These are phyloP conservation scores for Stomatorhinus ivindoensis DNA, from an alignment of 2,113 vertebrate species.

Conservation along the genomic window DNA sequence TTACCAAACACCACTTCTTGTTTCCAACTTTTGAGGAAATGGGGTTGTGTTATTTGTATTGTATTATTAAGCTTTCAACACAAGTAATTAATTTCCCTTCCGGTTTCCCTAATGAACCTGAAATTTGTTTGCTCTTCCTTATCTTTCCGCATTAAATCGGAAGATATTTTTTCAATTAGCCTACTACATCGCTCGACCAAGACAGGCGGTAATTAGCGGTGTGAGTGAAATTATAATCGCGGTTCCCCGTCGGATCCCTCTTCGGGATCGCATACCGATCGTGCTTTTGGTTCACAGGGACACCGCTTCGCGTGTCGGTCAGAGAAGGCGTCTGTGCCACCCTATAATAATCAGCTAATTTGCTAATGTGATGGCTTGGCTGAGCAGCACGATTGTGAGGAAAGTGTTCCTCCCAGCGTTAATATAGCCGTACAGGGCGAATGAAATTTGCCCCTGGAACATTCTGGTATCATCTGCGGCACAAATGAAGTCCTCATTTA, in stretches of 20 bases:
- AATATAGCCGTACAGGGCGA: not conserved
- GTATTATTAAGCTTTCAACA: not conserved
- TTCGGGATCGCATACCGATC: not conserved
- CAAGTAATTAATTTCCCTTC: not conserved
- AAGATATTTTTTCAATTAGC: conserved; percentile 6
- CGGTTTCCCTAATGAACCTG: not conserved
- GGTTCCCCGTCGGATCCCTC: not conserved
- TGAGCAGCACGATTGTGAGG: not conserved
- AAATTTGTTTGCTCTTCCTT: not conserved
- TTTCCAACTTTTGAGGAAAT: not conserved
- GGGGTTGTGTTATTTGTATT: not conserved
- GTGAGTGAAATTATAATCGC: conserved; percentile 1
- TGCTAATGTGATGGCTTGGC: conserved; percentile 1
- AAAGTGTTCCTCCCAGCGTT: not conserved
- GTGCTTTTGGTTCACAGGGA: conserved; percentile 16
- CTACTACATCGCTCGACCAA: not conserved
- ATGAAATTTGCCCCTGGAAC: not conserved
- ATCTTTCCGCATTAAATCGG: not conserved
- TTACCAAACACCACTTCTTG: not conserved
- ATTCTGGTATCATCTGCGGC: not conserved
- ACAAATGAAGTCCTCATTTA: not conserved
- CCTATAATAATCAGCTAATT: conserved; percentile 21
- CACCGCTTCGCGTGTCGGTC: conserved; percentile 23
- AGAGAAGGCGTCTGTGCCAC: conserved; percentile 16
- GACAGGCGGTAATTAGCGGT: not conserved